These are phyloP conservation scores for Porites lutea DNA, from an alignment of 64 coral and sea anemone species.

Conservation along the genomic window DNA sequence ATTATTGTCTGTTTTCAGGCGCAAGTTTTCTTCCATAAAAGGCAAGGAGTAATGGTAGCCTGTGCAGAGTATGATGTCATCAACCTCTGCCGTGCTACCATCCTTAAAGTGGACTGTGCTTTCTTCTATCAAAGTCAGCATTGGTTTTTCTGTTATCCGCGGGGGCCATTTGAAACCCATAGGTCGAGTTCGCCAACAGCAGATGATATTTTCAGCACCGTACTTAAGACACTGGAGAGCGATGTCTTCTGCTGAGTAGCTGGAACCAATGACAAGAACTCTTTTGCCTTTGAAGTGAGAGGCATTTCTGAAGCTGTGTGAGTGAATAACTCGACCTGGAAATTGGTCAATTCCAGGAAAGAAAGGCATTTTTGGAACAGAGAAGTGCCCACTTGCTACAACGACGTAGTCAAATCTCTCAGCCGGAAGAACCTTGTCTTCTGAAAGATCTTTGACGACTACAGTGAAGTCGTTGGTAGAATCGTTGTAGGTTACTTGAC, in stretches of 20 bases:
- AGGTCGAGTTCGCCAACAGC: not conserved
- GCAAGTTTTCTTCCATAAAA: conserved; percentile 29
- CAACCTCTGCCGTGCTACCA: conserved; percentile 37
- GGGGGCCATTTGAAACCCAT: conserved; percentile 66
- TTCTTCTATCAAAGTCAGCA: conserved; percentile 12
- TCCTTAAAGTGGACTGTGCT: conserved; percentile 58
- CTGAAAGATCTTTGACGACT: not conserved
- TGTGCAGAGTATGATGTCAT: conserved; percentile 57
- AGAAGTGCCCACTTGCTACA: conserved; percentile 36
- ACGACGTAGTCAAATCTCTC: conserved; percentile 62
- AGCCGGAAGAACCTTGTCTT: conserved; percentile 22
- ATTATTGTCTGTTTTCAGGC: not conserved
- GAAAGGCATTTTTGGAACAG: conserved; percentile 22
- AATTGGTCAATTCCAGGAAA: conserved; percentile 52
- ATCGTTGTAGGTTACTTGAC: conserved; percentile 35
- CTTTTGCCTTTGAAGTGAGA: not conserved
- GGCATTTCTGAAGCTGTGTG: conserved; percentile 42
- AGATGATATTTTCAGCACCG: conserved; percentile 14
- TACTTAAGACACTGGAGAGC: conserved; percentile 33
- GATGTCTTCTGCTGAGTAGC: conserved; percentile 57
- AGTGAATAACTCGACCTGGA: conserved; percentile 42
- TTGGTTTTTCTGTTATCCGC: conserved; percentile 29
- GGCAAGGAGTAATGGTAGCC: conserved; percentile 40
- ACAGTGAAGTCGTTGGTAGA: conserved; percentile 38
- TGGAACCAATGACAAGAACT: conserved; percentile 30